A percentile compares a stretch with the other conserved stretches of the same genome.
Evolutionary conservation across 2,888 invertebrate genomes (phyloP).

Genomic region (Parascotia fuliginaria): DNA sequence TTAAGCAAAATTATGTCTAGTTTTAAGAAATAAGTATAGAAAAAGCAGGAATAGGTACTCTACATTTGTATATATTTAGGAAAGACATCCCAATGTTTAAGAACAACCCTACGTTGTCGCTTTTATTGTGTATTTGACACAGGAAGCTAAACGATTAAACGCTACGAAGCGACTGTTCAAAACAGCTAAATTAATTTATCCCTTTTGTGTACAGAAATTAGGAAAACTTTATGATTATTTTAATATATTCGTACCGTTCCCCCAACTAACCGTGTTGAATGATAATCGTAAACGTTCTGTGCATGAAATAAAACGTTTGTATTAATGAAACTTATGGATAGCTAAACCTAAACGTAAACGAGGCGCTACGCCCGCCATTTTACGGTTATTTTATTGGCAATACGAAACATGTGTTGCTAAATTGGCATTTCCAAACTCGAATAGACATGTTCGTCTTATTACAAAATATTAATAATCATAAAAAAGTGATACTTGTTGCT

Average conservation of each 20-base stretch:
- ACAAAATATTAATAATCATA: neutral
- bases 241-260: neutral
- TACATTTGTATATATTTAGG: too few relatives aligned
- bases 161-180: constrained; percentile 9
- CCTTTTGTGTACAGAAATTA: constrained; percentile 9
- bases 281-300: constrained; percentile 25
- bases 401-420: constrained; percentile 45
- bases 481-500: too few relatives aligned
- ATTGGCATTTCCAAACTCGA: constrained; percentile 27
- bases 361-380: constrained; percentile 29
- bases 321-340: constrained; percentile 32
- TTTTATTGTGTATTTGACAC: constrained; percentile 14
- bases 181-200: constrained; percentile 13
- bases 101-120: neutral
- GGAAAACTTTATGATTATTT: constrained; percentile 13
- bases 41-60: too few relatives aligned
- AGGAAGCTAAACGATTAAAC: constrained; percentile 16
- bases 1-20: too few relatives aligned
- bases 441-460: constrained; percentile 7
- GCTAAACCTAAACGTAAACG: constrained; percentile 38
- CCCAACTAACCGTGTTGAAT: constrained; percentile 4
- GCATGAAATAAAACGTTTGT: constrained; percentile 20
- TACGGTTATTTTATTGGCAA: constrained; percentile 50
- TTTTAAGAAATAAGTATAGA: too few relatives aligned
- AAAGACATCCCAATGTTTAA: too few relatives aligned